Evolutionary conservation across 2,888 invertebrate genomes (phyloP).

Genomic region (Pyrrhia umbra): DNA sequence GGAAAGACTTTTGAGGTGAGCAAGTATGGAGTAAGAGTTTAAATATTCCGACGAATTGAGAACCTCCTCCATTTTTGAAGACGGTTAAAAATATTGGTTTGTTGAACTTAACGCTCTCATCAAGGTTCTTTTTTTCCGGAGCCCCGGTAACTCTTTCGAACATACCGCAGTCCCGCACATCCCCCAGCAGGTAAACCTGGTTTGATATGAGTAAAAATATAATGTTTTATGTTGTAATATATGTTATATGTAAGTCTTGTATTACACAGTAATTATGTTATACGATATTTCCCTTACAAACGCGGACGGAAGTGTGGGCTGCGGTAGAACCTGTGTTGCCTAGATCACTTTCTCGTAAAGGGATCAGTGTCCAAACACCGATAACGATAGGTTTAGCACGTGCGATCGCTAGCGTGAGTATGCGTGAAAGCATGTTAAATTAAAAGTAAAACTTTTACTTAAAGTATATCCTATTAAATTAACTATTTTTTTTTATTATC

Average conservation of each 20-base stretch:
- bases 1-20: constrained; percentile 35
- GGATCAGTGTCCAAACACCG: constrained; percentile 54
- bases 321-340: constrained; percentile 44
- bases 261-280: constrained; percentile 31
- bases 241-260: constrained; percentile 12
- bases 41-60: no score
- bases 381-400: constrained; percentile 55
- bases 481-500: no score
- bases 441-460: neutral
- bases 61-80: no score
- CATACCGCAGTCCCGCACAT: no score
- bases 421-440: neutral
- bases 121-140: neutral
- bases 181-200: no score
- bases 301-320: constrained; percentile 49
- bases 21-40: constrained; percentile 32
- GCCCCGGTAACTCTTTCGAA: no score
- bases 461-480: no score
- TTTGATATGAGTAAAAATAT: no score
- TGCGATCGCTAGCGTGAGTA: constrained; percentile 13
- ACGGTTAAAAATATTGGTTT: neutral
- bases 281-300: constrained; percentile 48
- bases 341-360: constrained; percentile 70
- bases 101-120: neutral
- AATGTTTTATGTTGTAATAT: neutral